A percentile compares a stretch with the other conserved stretches of the same genome.
Evolutionary conservation across 2,113 vertebrate genomes (phyloP).

Genomic region (Neolamprologus cancellatus): DNA sequence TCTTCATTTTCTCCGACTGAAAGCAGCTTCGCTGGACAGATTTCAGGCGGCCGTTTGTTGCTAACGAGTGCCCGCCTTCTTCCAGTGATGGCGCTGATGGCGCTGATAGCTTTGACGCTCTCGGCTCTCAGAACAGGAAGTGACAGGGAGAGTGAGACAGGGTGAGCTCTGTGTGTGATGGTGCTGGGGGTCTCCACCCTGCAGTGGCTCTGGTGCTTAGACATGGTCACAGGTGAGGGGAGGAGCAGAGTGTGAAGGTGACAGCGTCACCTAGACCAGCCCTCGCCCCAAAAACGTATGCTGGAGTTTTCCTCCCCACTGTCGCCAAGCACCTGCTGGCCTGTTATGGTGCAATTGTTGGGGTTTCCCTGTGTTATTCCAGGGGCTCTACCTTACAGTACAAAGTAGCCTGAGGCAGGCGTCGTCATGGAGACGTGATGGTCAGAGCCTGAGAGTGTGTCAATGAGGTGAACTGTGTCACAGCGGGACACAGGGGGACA

Average conservation of each 20-base stretch:
- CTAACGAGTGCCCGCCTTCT: not conserved
- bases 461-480: not conserved
- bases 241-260: not conserved
- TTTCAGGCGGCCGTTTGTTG: not conserved
- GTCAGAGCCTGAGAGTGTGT: not conserved
- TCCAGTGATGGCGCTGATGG: not conserved
- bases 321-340: not conserved
- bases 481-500: accelerated
- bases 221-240: not conserved
- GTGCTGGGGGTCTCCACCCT: not conserved
- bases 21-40: not conserved
- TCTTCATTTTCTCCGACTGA: slow-evolving; percentile 7
- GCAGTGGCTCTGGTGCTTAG: not conserved
- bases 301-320: not conserved
- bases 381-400: not conserved
- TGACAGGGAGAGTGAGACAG: not conserved
- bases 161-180: not conserved
- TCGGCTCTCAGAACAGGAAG: not conserved
- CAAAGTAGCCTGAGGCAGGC: not conserved
- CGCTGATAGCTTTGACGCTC: not conserved
- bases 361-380: not conserved
- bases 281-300: not conserved
- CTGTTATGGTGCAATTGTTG: not conserved
- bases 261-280: not conserved
- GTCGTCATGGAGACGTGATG: not conserved